These are phyloP conservation scores for Nesospiza acunhae DNA, from an alignment of 2,113 vertebrate genomes.

Conservation along the genomic window DNA sequence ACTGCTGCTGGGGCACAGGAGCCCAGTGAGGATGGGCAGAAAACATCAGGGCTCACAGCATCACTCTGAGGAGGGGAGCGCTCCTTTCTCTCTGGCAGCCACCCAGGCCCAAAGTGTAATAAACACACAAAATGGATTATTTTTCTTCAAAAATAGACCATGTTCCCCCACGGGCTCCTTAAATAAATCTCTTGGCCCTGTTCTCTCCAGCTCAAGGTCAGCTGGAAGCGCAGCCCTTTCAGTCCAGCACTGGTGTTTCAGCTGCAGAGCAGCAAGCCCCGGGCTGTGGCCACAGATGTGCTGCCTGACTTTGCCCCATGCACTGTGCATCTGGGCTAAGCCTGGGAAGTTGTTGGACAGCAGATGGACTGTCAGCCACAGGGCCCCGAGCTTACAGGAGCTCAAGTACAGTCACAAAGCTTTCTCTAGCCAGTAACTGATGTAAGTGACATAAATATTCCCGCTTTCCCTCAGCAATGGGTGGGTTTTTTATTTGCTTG, in stretches of 20 bases:
- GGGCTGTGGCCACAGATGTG: neutral
- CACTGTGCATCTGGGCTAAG: neutral
- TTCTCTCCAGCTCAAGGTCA: conserved; percentile 21
- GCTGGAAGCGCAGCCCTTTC: neutral
- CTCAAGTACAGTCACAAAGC: neutral
- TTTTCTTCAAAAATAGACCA: conserved; percentile 40
- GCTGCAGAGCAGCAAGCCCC: neutral
- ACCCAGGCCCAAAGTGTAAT: neutral
- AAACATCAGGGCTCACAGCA: neutral
- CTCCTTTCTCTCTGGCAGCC: neutral
- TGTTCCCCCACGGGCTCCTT: neutral
- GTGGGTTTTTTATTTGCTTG: neutral
- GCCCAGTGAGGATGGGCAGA: neutral
- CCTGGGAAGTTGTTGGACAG: neutral
- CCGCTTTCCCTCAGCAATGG: neutral
- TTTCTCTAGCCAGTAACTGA: neutral
- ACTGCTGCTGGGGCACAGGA: neutral
- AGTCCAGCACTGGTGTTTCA: neutral
- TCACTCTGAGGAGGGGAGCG: neutral
- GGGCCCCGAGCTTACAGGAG: neutral
- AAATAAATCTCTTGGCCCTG: conserved; percentile 9
- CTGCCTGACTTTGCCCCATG: neutral
- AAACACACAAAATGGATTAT: neutral
- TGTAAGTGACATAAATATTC: neutral
- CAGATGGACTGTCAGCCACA: neutral